Evolutionary conservation across 1,140 invertebrate species (phyloP), one percentile per base, ranked within the genome.

Genomic region (Rhagoletis pomonella): DNA sequence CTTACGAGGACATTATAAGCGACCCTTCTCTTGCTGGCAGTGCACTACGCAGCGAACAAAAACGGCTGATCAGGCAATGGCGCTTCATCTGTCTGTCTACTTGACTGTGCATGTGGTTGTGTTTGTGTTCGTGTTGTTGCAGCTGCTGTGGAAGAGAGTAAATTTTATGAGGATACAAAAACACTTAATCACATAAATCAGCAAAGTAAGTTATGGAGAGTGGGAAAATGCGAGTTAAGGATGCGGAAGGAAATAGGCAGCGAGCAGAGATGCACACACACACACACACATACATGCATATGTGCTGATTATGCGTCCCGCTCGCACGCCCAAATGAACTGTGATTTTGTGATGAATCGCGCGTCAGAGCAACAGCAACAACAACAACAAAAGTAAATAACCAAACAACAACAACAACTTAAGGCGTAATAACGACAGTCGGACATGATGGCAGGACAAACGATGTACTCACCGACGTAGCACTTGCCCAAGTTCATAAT

Each of bases 171-270:
- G 64, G 86, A 86, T 47, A 55, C 86, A 86, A 86, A 86, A 69
- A 86, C 86, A 69, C 65, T 86, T 86, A 86, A 86, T 86, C 62
- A 69, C 64, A 86, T 86, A 86, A 86, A 86, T 86, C 60, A 86
- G 60, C 60, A 67, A 50, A 39, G 62, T 59, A 59, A 85, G 59
- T 29, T 17, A 3, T 59, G 55, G 59, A 60, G 84, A 85, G n/a
- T 85, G 84, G 17, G 84, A 29, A 85, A 60, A 59, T 85, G 50
- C 17, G 9, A 29, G 84, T 59, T 42, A 55, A 81, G 73, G n/a
- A 81, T 19, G 73, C 73, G 73, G 73, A 81, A 81, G 73, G 73
- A 58, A 81, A 3, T 1, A 55, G 29, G 10, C n/a, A 50, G 55
- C n/a, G 12, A 5, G 19, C 58, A 81, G 0, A 42, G 39, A 60